Evolutionary conservation across 2,888 invertebrate species (phyloP).

Genomic region (Lasioglossum leucozonium): DNA sequence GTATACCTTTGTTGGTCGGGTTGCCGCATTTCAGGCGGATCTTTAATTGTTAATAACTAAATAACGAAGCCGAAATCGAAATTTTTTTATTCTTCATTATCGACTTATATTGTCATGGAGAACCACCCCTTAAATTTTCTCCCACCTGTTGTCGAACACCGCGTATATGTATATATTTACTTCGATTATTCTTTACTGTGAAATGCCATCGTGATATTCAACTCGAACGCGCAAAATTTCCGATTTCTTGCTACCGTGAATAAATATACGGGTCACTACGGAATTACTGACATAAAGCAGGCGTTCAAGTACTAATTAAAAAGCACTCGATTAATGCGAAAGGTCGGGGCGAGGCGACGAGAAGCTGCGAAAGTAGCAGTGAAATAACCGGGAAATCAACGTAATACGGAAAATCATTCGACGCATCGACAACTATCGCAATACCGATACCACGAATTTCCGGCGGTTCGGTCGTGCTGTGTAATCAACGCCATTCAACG

Average conservation of each 20-base stretch:
- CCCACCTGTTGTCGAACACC: too few species aligned
- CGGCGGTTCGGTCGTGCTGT: background rate
- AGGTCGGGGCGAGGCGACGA: background rate
- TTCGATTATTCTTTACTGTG: background rate
- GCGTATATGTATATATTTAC: too few species aligned
- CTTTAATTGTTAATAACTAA: too few species aligned
- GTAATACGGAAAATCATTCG: background rate
- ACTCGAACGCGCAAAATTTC: background rate
- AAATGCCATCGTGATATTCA: background rate
- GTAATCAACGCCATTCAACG: conserved; percentile 16
- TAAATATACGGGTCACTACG: background rate
- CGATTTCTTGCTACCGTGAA: background rate
- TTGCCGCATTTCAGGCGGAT: too few species aligned
- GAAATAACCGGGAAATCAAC: background rate
- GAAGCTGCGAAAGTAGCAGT: background rate
- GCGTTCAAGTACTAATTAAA: background rate
- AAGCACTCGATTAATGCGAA: background rate
- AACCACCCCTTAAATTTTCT: too few species aligned
- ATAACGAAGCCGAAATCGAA: too few species aligned
- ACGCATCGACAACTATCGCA: background rate
- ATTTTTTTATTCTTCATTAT: too few species aligned
- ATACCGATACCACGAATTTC: conserved; percentile 14
- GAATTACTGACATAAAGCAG: background rate
- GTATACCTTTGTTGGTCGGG: too few species aligned
- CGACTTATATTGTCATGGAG: too few species aligned